Conservation (phyloP, 2,113 vertebrate genomes). For the Leucoraja erinaceus region DNA sequence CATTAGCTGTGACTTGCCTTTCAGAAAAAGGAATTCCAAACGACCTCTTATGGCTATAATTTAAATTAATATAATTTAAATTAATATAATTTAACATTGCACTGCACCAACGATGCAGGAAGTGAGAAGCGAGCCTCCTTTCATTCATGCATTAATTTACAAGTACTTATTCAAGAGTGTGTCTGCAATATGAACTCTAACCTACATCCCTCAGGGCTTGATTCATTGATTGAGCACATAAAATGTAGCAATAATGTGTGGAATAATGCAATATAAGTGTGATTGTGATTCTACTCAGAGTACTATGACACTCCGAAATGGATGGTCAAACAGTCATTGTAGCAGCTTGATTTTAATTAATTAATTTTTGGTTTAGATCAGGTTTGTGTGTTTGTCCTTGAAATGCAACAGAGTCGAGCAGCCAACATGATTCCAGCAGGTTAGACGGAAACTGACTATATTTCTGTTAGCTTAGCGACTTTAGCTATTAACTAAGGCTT, state of each 20-base stretch:
- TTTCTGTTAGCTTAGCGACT: background rate
- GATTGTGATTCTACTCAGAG: background rate
- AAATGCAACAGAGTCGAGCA: background rate
- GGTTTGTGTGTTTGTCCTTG: background rate
- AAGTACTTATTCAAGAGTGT: background rate
- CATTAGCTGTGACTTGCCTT: background rate
- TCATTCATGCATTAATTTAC: background rate
- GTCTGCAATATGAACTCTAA: background rate
- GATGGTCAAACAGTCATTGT: background rate
- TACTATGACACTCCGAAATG: background rate
- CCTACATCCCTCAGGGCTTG: background rate
- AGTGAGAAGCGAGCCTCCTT: background rate
- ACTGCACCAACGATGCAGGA: background rate
- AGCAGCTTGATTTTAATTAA: background rate
- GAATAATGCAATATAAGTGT: background rate
- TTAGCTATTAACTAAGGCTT: background rate
- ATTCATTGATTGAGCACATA: background rate
- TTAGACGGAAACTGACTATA: too few species aligned
- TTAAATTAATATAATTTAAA: background rate
- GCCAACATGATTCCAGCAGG: background rate
- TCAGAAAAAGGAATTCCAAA: background rate
- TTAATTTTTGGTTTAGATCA: background rate
- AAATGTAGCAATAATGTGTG: background rate
- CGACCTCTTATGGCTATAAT: background rate
- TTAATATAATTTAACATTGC: background rate